Base-by-base conservation (phyloP, 2,797 vertebrate species). In the Acropternis orthonyx region DNA sequence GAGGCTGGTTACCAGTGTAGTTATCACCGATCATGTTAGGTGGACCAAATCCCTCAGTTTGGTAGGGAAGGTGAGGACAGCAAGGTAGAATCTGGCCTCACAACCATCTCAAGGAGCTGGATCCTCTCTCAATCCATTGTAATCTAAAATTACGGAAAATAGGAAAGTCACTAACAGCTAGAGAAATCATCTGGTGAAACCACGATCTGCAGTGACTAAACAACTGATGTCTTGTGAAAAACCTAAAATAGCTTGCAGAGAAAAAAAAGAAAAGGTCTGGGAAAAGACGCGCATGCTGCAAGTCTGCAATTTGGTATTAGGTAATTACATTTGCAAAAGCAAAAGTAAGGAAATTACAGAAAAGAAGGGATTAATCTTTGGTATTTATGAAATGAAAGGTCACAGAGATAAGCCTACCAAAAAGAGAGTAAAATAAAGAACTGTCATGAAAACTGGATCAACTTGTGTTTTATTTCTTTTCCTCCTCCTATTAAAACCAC, bases 321-420 rank as follows among this genome's bases (percentile, higher is more conserved):
- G 23, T 75, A 93, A 58, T 37, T 55, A 66, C 44, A 84, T 89
- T 58, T 79, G 49, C 55, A 94, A 90, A 94, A 74, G 24, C 43
- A 34, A 84, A 81, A 68, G 61, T 27, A 92, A 88, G 28, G 5
- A 95, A 93, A 61, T 14, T 63, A 36, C 58, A 51, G 72, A 75
- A 96, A 84, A 71, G 20, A 24, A 39, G 41, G 69, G 23, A 91
- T 26, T 48, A 18, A 36, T 85, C 82, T 89, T 69, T 88, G 76
- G 36, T 79, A 93, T 69, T 95, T 85, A 80, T 55, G 84, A 97
- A 97, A 85, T 27, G 34, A 92, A 76, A 94, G 44, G 91, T 93
- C 78, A 82, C 28, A 65, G 51, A 71, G 26, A 10, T 54, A 32
- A 88, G 21, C 26, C n/a, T 76, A 62, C 20, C 3, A 4, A 88